A percentile compares a stretch with the other conserved stretches of the same genome.
These are phyloP conservation scores for Drosophila erecta DNA, from an alignment of 1,140 invertebrate species.

Conservation along the genomic window DNA sequence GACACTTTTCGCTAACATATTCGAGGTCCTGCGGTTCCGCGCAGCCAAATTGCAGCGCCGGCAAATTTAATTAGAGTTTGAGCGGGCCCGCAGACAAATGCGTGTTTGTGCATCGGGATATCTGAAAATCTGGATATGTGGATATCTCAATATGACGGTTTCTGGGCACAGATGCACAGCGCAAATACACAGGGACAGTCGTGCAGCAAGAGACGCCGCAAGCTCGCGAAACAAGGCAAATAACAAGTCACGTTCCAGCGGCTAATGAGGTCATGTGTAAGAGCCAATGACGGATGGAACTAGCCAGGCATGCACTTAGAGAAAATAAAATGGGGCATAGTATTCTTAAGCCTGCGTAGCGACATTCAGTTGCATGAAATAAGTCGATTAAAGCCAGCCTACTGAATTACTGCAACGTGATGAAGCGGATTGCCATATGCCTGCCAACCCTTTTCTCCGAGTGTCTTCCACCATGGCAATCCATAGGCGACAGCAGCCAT, in stretches of 20 bases:
- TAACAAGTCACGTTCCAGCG: constrained; percentile 81
- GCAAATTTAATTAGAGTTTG: constrained; percentile 81
- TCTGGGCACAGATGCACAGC: constrained; percentile 37
- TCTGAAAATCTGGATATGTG: background rate
- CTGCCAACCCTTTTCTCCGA: constrained; percentile 10
- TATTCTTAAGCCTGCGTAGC: too few relatives aligned
- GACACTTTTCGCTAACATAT: constrained; percentile 79
- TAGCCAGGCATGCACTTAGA: constrained; percentile 28
- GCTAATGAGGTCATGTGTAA: constrained; percentile 84
- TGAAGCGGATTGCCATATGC: too few relatives aligned
- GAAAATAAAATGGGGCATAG: too few relatives aligned
- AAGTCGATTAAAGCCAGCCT: too few relatives aligned
- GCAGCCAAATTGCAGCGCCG: constrained; percentile 62
- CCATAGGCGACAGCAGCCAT: constrained; percentile 31
- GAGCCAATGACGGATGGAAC: constrained; percentile 65
- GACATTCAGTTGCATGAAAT: too few relatives aligned
- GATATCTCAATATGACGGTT: background rate
- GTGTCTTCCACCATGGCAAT: constrained; percentile 6
- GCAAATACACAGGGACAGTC: constrained; percentile 42
- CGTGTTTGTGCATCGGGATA: background rate
- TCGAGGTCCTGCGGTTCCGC: constrained; percentile 59
- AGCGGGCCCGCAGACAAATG: constrained; percentile 46
- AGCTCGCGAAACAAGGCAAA: constrained; percentile 80
- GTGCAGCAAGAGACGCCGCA: constrained; percentile 22
- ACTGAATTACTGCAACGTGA: too few relatives aligned